phyloP scores from a whole-genome alignment of 2,888 invertebrate genomes.

The Gisinianus flammeolus region DNA sequence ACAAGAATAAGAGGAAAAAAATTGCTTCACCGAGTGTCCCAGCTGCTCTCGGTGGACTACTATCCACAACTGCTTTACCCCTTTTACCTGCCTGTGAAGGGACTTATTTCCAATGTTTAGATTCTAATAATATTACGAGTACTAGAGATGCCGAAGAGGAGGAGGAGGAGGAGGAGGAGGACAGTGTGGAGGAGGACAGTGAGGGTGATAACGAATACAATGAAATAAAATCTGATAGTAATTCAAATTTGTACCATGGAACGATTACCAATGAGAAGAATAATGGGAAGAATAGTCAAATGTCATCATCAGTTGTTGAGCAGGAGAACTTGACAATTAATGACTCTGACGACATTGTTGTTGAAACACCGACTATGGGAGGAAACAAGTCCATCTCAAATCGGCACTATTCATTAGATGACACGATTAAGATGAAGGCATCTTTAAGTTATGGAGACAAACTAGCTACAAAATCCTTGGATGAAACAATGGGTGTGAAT shows the following conservation, averaged over 20 bases:
- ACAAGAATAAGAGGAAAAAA: slow-evolving; percentile 24
- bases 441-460: slow-evolving; percentile 21
- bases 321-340: neutral
- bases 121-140: neutral
- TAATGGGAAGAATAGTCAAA: neutral
- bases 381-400: neutral
- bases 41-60: slow-evolving; percentile 51
- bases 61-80: slow-evolving; percentile 55
- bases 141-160: neutral
- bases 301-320: neutral
- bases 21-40: slow-evolving; percentile 37
- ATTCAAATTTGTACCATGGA: neutral
- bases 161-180: neutral
- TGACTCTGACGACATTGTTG: neutral
- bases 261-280: neutral
- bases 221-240: neutral
- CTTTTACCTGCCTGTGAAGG: slow-evolving; percentile 56
- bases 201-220: neutral
- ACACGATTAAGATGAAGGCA: slow-evolving; percentile 44
- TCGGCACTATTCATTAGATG: slow-evolving; percentile 55
- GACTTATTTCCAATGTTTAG: slow-evolving; percentile 17
- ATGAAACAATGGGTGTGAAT: slow-evolving; percentile 37
- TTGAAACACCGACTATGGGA: neutral
- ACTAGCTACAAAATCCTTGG: slow-evolving; percentile 42
- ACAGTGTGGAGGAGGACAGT: neutral